phyloP scores from a whole-genome alignment of 2,797 vertebrate genomes.

The Podarcis siculus region DNA sequence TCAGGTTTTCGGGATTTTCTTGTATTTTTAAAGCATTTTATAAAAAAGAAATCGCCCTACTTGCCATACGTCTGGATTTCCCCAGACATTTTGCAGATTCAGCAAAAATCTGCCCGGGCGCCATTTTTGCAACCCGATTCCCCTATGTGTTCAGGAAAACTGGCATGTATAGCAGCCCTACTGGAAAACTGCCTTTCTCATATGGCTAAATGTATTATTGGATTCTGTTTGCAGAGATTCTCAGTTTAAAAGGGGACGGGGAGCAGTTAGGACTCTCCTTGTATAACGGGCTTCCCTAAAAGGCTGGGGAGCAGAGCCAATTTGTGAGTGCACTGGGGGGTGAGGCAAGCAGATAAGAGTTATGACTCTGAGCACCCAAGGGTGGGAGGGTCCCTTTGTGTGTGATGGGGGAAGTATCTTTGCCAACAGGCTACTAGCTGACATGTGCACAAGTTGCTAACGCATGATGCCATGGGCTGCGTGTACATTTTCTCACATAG shows the following conservation, averaged over 20 bases:
- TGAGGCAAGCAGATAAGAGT: background rate
- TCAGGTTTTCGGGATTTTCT: too few species aligned
- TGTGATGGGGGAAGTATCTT: background rate
- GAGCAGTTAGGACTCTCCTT: background rate
- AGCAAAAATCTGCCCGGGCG: too few species aligned
- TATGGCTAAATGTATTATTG: background rate
- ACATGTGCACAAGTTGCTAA: background rate
- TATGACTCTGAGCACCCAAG: background rate
- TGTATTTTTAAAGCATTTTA: too few species aligned
- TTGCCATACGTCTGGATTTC: too few species aligned
- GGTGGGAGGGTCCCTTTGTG: too few species aligned
- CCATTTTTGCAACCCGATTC: too few species aligned
- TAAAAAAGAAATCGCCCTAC: too few species aligned
- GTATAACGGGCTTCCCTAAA: background rate
- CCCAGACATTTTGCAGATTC: too few species aligned
- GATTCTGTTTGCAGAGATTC: background rate
- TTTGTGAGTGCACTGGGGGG: background rate
- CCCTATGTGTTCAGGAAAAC: too few species aligned
- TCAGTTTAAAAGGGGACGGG: background rate
- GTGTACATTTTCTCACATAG: background rate
- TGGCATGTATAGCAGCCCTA: too few species aligned
- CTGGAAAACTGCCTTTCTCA: background rate
- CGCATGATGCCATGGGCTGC: background rate
- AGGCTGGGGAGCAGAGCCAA: background rate
- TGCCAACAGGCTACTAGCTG: background rate